phyloP scores from a whole-genome alignment of 2,888 invertebrate genomes.

The Pachliopta kotzebuea region DNA sequence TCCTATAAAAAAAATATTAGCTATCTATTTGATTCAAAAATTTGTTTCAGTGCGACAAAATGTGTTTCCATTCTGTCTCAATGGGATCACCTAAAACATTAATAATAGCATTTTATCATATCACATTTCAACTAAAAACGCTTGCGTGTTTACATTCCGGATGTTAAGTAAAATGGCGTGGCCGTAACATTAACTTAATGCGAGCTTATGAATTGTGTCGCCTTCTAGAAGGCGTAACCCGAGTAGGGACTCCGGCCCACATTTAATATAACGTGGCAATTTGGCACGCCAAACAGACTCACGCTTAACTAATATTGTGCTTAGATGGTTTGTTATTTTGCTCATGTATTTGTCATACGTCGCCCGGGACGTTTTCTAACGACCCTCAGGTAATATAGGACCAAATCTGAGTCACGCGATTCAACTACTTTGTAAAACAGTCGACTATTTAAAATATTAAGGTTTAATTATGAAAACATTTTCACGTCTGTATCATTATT shows the following conservation, averaged over 20 bases:
- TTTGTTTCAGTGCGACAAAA: too few species aligned
- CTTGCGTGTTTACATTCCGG: slow-evolving; percentile 30
- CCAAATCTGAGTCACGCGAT: slow-evolving; percentile 39
- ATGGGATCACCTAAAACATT: too few species aligned
- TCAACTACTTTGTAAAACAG: not conserved
- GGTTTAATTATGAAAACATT: too few species aligned
- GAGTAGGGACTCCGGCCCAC: slow-evolving; percentile 35
- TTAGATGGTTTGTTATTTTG: slow-evolving; percentile 46
- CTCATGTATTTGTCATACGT: slow-evolving; percentile 48
- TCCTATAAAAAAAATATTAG: too few species aligned
- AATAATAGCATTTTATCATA: too few species aligned
- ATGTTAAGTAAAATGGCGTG: slow-evolving; percentile 33
- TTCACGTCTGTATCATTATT: too few species aligned
- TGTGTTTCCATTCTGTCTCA: too few species aligned
- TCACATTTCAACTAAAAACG: slow-evolving; percentile 15
- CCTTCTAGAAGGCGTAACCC: slow-evolving; percentile 29
- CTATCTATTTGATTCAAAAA: too few species aligned
- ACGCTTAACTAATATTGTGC: slow-evolving; percentile 41
- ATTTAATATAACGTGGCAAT: slow-evolving; percentile 47
- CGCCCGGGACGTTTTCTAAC: slow-evolving; percentile 45
- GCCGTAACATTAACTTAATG: slow-evolving; percentile 40
- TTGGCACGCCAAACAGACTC: slow-evolving; percentile 44
- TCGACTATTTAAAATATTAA: too few species aligned
- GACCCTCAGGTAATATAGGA: slow-evolving; percentile 41
- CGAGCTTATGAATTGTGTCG: slow-evolving; percentile 34